A percentile compares a stretch with the other conserved stretches of the same genome.
phyloP scores from a whole-genome alignment of 2,113 vertebrate genomes.

The Falco punctatus region DNA sequence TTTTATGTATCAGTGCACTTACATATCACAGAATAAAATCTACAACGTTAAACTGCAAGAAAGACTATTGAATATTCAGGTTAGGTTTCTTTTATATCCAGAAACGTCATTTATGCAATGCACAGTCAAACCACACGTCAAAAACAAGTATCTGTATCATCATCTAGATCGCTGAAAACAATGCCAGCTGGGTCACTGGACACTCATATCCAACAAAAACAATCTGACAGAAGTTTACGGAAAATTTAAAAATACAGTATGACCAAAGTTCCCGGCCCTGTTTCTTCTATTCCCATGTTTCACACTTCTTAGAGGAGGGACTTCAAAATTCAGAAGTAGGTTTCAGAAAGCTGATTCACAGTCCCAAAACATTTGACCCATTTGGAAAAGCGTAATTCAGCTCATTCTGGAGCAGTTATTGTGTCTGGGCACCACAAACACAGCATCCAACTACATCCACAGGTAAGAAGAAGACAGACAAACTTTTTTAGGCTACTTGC shows the following conservation, averaged over 20 bases:
- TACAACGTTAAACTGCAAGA: background rate
- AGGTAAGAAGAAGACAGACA: slow-evolving; percentile 21
- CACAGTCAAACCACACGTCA: background rate
- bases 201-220: background rate
- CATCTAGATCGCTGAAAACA: background rate
- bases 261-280: background rate
- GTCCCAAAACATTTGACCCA: slow-evolving; percentile 3
- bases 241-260: background rate
- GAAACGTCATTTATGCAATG: background rate
- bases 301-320: background rate
- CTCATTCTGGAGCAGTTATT: background rate
- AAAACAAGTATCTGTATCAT: background rate
- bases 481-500: background rate
- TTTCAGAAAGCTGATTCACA: background rate
- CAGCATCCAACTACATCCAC: background rate
- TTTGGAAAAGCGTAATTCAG: background rate
- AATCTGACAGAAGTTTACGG: background rate
- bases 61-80: background rate
- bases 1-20: background rate
- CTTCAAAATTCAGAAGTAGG: background rate
- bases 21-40: background rate
- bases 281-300: background rate
- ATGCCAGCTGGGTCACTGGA: background rate
- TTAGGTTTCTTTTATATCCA: background rate
- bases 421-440: background rate